Evolutionary conservation across 1,140 invertebrate species (phyloP).

Genomic region (Ips nitidus): DNA sequence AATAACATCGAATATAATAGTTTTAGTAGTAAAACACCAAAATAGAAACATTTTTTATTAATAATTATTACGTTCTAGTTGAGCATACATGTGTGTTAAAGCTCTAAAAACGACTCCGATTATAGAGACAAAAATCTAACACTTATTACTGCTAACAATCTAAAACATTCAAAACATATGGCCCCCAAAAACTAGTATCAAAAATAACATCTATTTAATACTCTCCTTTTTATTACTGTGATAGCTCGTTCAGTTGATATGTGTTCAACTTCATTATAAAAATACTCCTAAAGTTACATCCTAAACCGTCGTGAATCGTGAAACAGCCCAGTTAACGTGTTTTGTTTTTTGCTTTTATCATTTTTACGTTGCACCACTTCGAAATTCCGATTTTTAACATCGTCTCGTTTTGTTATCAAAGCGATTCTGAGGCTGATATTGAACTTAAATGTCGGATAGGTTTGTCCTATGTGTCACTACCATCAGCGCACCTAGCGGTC

Average conservation of each 20-base stretch:
- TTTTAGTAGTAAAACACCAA: slow-evolving; percentile 36
- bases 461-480: slow-evolving; percentile 20
- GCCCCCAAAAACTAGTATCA: slow-evolving; percentile 45
- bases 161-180: slow-evolving; percentile 32
- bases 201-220: slow-evolving; percentile 44
- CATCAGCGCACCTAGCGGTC: slow-evolving; percentile 4
- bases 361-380: slow-evolving; percentile 28
- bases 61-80: slow-evolving; percentile 40
- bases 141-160: slow-evolving; percentile 33
- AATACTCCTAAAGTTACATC: slow-evolving; percentile 11
- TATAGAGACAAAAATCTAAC: slow-evolving; percentile 39
- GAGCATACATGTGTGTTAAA: slow-evolving; percentile 43
- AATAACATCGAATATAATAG: background rate
- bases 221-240: slow-evolving; percentile 34
- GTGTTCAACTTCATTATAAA: slow-evolving; percentile 24
- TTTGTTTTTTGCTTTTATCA: slow-evolving; percentile 28
- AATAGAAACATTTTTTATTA: slow-evolving; percentile 40
- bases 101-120: slow-evolving; percentile 36
- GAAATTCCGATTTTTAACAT: slow-evolving; percentile 25
- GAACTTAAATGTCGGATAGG: slow-evolving; percentile 9
- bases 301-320: background rate
- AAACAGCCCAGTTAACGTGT: background rate
- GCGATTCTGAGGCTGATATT: slow-evolving; percentile 24
- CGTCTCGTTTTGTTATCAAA: slow-evolving; percentile 17
- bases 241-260: slow-evolving; percentile 29